Percentiles rank a stretch among this genome's conserved stretches.
These are phyloP conservation scores for Wiebesia pumilae DNA, from an alignment of 1,140 invertebrate genomes.

Conservation along the genomic window DNA sequence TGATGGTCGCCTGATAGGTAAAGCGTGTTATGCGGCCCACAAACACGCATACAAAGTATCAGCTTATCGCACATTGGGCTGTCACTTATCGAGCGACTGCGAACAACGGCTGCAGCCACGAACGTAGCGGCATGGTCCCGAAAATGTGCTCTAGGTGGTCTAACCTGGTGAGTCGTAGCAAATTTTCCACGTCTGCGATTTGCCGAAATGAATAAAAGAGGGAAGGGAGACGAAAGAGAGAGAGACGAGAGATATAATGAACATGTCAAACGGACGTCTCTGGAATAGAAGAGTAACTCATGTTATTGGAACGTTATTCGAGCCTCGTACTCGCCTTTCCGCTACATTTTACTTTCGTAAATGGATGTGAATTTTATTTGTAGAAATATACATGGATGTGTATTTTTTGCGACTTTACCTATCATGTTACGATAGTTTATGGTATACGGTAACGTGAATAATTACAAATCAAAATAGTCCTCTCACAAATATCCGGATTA, in stretches of 20 bases:
- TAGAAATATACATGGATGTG: no score
- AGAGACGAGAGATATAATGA: background rate
- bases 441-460: no score
- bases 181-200: background rate
- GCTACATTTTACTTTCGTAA: background rate
- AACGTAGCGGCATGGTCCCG: slow-evolving; percentile 21
- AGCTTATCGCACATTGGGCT: slow-evolving; percentile 52
- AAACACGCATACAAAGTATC: slow-evolving; percentile 60
- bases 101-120: background rate
- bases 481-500: no score
- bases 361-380: background rate
- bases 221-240: background rate
- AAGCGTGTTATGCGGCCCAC: slow-evolving; percentile 59
- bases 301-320: background rate
- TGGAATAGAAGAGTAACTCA: background rate
- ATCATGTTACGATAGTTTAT: background rate
- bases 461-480: no score
- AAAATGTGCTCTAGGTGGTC: background rate
- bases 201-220: background rate
- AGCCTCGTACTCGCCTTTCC: background rate
- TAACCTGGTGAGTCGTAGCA: no score
- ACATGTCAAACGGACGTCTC: slow-evolving; percentile 52
- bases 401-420: background rate
- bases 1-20: slow-evolving; percentile 62
- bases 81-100: slow-evolving; percentile 33